These are phyloP conservation scores for Otolemur garnettii DNA, from an alignment of 2,113 vertebrate genomes.

Conservation along the genomic window DNA sequence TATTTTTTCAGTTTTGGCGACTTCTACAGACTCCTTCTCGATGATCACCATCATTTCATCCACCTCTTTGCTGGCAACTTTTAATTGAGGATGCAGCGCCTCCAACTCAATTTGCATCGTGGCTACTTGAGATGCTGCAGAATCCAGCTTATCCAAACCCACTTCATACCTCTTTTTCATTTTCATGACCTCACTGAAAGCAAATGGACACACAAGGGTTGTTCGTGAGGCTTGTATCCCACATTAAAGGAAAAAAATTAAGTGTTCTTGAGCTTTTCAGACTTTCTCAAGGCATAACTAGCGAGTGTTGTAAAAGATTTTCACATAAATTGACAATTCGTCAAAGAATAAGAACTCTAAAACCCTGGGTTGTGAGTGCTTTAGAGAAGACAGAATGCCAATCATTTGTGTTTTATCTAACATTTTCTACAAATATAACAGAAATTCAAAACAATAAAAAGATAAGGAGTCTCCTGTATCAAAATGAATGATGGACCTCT, in stretches of 20 bases:
- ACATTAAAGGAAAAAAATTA: background rate
- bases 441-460: conserved; percentile 19
- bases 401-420: background rate
- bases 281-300: background rate
- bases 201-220: background rate
- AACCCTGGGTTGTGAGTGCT: background rate
- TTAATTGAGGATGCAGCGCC: conserved; percentile 93
- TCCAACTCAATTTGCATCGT: conserved; percentile 93
- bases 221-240: background rate
- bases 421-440: background rate
- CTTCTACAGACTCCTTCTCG: conserved; percentile 93
- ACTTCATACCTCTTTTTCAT: conserved; percentile 93
- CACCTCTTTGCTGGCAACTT: conserved; percentile 92
- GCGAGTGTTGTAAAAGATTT: background rate
- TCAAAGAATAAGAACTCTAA: background rate
- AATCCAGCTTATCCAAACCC: conserved; percentile 94
- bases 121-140: conserved; percentile 92
- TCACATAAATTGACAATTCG: background rate
- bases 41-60: conserved; percentile 94
- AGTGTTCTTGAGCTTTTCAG: background rate
- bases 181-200: conserved; percentile 92
- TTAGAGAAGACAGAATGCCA: background rate
- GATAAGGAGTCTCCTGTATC: background rate
- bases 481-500: background rate
- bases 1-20: conserved; percentile 92